Evolutionary conservation across 1,140 invertebrate species (phyloP).

Genomic region (Teleopsis dalmanni): DNA sequence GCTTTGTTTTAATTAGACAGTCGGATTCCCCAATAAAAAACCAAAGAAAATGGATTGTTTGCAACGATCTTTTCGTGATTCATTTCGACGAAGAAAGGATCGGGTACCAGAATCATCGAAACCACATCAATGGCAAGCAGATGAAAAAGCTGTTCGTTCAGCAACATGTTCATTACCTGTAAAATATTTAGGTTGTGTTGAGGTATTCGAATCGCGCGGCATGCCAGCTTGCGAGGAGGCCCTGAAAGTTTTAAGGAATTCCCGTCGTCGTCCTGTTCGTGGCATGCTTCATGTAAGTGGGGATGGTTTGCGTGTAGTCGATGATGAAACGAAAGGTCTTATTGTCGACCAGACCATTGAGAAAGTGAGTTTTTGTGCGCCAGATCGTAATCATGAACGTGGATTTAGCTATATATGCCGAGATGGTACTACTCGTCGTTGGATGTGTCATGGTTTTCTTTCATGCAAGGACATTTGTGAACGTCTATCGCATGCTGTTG

Average conservation of each 20-base stretch:
- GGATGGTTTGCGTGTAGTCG: conserved; percentile 93
- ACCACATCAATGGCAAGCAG: conserved; percentile 96
- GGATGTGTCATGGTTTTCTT: conserved; percentile 99
- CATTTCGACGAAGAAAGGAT: conserved; percentile 78
- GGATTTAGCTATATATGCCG: conserved; percentile 74
- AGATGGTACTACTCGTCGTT: conserved; percentile 63
- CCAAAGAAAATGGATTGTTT: conserved; percentile 84
- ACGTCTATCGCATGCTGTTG: conserved; percentile 95
- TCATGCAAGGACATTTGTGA: conserved; percentile 95
- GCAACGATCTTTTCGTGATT: conserved; percentile 84
- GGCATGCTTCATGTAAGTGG: conserved; percentile 93
- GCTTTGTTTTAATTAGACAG: too few species aligned
- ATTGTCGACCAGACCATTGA: conserved; percentile 99
- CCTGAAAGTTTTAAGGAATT: conserved; percentile 87
- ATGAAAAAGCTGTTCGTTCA: conserved; percentile 88
- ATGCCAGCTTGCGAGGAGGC: conserved; percentile 99
- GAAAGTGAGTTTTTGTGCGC: conserved; percentile 99
- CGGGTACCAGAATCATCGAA: conserved; percentile 82
- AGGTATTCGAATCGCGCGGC: conserved; percentile 97
- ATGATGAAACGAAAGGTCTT: conserved; percentile 96
- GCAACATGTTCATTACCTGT: conserved; percentile 96
- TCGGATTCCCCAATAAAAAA: conserved; percentile 58
- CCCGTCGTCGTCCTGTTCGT: conserved; percentile 75
- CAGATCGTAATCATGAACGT: conserved; percentile 95
- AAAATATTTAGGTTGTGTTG: conserved; percentile 97